phyloP scores from a whole-genome alignment of 2,113 vertebrate genomes.

The Cathartes aura region DNA sequence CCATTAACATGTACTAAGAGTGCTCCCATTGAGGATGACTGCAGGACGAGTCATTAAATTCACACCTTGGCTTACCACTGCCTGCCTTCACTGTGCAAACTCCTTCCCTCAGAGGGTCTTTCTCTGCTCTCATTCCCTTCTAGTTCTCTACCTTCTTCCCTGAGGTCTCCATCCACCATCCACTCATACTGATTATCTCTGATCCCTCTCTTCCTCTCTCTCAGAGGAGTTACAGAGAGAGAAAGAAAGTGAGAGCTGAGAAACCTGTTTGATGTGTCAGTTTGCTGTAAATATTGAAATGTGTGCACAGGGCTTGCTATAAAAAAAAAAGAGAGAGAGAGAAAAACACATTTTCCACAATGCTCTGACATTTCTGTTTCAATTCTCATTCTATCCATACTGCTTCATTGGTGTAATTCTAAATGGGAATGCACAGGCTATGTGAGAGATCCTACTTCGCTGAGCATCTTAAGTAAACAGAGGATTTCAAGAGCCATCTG shows the following conservation, averaged over 20 bases:
- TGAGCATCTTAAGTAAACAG: slow-evolving; percentile 32
- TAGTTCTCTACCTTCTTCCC: background rate
- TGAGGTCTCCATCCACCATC: background rate
- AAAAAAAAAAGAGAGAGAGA: background rate
- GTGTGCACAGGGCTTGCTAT: background rate
- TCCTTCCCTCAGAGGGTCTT: background rate
- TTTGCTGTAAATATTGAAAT: slow-evolving; percentile 54
- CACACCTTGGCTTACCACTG: background rate
- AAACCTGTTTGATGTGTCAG: slow-evolving; percentile 1
- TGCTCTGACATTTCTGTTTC: slow-evolving; percentile 41
- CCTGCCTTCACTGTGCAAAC: background rate
- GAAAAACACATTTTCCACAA: background rate
- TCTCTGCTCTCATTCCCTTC: background rate
- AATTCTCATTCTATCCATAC: slow-evolving; percentile 15
- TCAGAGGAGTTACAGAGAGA: background rate
- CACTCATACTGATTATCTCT: background rate
- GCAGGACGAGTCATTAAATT: background rate
- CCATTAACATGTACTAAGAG: background rate
- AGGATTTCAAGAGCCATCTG: slow-evolving; percentile 55
- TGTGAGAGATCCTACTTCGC: background rate
- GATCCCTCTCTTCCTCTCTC: background rate
- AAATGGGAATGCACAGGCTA: background rate
- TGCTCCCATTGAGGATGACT: background rate
- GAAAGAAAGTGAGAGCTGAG: background rate
- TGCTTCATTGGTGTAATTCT: slow-evolving; percentile 12